These are phyloP conservation scores for Cyprinodon diabolis DNA, from an alignment of 2,797 vertebrate genomes.

Conservation along the genomic window DNA sequence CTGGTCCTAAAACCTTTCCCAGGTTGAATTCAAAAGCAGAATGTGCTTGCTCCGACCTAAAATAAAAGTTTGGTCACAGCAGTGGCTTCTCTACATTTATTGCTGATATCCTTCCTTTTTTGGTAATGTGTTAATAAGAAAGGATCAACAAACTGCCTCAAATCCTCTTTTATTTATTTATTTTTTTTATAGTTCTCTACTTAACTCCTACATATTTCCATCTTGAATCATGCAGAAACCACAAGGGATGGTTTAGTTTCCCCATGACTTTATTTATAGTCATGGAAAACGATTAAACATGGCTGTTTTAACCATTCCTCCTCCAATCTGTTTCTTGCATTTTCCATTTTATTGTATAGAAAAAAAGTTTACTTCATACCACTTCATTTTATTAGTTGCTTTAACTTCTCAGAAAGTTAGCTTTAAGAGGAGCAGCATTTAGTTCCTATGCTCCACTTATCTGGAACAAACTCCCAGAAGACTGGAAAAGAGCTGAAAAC, in stretches of 20 bases:
- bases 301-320: neutral
- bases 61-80: neutral
- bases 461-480: too few species aligned
- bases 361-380: neutral
- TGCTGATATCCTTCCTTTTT: neutral
- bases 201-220: neutral
- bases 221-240: neutral
- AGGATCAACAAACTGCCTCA: neutral
- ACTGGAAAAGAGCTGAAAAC: too few species aligned
- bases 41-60: neutral
- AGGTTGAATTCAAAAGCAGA: too few species aligned
- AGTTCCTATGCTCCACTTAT: too few species aligned
- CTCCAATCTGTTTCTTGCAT: neutral
- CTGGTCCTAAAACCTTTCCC: neutral
- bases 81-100: neutral
- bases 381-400: neutral
- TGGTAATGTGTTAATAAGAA: neutral
- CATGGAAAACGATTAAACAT: neutral
- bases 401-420: neutral
- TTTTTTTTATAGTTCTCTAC: neutral
- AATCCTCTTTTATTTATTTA: neutral
- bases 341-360: neutral
- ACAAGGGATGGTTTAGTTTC: neutral
- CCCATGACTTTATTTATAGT: neutral
- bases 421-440: too few species aligned